Evolutionary conservation across 2,113 vertebrate species (phyloP), one percentile per base, ranked within the genome.

Genomic region (Percina caprodes): DNA sequence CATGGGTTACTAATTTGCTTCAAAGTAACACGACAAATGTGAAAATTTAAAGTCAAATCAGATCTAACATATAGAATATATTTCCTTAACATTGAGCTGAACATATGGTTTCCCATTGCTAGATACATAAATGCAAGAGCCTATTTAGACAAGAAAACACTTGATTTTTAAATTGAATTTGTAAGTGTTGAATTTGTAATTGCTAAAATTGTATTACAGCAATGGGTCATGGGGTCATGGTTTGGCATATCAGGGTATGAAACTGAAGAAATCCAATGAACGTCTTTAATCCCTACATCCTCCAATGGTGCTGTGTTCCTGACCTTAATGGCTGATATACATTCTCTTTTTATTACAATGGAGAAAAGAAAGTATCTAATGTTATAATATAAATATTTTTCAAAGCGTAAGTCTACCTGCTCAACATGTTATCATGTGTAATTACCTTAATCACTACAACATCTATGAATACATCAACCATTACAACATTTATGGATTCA

Each of bases 121-220:
- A 56, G 21, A 66, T 35, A 18, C 24, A 60, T n/a, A 55, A 66
- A 69, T 2, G 15, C 55, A 66, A 46, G 45, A 46, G 55, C 69
- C 61, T 52, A 67, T 76, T 82, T 73, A 63, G 58, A 76, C 23
- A 49, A 76, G 66, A 74, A 69, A 84, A 63, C 3, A 83, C 84
- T 77, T 73, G 54, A 48, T 61, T 77, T 80, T 69, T 70, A 52
- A 84, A 84, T 79, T 76, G 55, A 74, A 75, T 81, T 60, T 76
- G 23, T 54, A 59, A 61, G 42, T 76, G 54, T 59, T 42, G 9
- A 42, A 42, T 86, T 81, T 78, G 59, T 78, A 72, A 55, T 48
- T 42, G 12, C 52, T 76, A 65, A 70, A 77, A 82, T 82, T 70
- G 26, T 86, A 72, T 90, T 56, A 67, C 19, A 73, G 58, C n/a